Evolutionary conservation across 2,113 vertebrate species (phyloP), one percentile per base, ranked within the genome.

Genomic region (Cheirogaleus medius): DNA sequence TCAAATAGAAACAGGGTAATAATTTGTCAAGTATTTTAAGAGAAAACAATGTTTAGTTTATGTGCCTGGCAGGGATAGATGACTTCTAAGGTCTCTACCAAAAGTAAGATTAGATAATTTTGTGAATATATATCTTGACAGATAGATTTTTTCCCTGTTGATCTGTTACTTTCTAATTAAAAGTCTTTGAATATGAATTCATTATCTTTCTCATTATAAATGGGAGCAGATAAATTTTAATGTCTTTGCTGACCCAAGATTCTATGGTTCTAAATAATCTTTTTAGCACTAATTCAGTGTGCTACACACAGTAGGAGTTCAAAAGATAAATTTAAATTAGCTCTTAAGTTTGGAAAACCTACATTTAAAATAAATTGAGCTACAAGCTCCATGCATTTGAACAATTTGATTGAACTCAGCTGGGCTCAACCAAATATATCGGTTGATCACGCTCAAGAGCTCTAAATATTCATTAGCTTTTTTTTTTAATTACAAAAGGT

Each of bases 291-390:
- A 91, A 83, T 77, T 93, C 76, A 77, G 37, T 90, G 52, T 71
- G 42, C 23, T 60, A 81, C 4, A 15, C 84, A 94, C 63, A 94
- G 64, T 71, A 92, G 84, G 94, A 60, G 81, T 93, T 94, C 81
- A 96, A 89, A 91, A 84, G 49, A 73, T 82, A 88, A 78, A 93
- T 93, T 95, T 96, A 96, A 97, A 94, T 87, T 47, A 94, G 86
- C 78, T 87, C 74, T 90, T 76, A 80, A 81, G 54, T 80, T 81
- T 94, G 71, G 34, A 81, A 97, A 96, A 74, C 77, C 66, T 68
- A 87, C 56, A 42, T 81, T 97, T 87, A 77, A 92, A 66, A 71
- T 80, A 83, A 73, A 96, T 56, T 94, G 83, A 94, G 64, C 58
- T 90, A 85, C 42, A 56, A 52, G 69, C 27, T 94, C 69, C 56